Conservation (phyloP, 2,113 vertebrate species). For the Illadopsis cleaveri region DNA sequence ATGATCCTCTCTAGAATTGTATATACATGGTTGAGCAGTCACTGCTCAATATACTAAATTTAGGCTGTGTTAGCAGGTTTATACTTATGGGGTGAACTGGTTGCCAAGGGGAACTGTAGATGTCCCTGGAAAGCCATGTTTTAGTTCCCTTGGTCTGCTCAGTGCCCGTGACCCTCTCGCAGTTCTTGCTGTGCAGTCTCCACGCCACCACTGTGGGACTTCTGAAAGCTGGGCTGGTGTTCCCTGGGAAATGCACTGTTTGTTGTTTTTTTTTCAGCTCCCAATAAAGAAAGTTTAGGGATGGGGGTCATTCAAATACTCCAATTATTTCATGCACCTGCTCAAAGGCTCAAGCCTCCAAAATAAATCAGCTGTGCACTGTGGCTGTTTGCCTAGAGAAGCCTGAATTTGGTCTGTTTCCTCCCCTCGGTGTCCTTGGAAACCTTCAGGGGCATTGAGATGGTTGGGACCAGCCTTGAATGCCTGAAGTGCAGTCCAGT, state of each 20-base stretch:
- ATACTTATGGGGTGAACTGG: background rate
- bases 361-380: background rate
- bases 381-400: background rate
- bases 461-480: background rate
- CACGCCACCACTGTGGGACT: fast-evolving
- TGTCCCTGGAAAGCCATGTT: background rate
- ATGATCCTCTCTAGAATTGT: background rate
- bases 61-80: background rate
- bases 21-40: background rate
- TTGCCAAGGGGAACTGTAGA: background rate
- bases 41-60: background rate
- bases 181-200: background rate
- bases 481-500: background rate
- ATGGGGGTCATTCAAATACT: background rate
- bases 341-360: background rate
- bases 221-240: background rate
- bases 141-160: background rate
- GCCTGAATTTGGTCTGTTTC: background rate
- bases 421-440: background rate
- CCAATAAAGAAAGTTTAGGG: background rate
- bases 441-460: background rate
- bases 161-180: background rate
- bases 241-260: background rate
- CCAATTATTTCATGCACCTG: background rate
- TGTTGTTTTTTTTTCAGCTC: background rate